Percentiles rank a stretch among this genome's conserved stretches.
Conservation (phyloP, 2,797 vertebrate genomes). For the Sebastes oblongus region DNA sequence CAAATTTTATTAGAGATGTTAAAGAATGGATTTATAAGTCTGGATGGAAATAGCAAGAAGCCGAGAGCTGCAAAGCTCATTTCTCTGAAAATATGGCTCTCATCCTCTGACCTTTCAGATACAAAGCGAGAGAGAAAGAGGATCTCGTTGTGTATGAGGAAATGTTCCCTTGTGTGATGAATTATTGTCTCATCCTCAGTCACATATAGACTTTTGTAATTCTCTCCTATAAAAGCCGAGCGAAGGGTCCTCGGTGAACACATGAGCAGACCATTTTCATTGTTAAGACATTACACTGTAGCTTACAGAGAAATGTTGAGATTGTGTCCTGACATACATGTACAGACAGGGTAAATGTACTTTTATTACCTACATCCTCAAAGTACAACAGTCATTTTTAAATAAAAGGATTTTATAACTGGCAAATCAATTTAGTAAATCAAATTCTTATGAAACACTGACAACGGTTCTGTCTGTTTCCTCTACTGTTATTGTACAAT, state of each 20-base stretch:
- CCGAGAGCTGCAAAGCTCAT: conserved; percentile 50
- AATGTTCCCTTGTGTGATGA: conserved; percentile 57
- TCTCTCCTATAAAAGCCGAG: conserved; percentile 2
- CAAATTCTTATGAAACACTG: neutral
- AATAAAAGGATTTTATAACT: neutral
- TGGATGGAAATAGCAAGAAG: conserved; percentile 67
- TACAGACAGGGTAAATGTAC: neutral
- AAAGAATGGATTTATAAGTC: conserved; percentile 79
- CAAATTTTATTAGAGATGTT: conserved; percentile 82
- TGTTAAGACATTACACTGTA: neutral
- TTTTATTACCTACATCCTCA: neutral
- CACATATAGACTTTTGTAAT: conserved; percentile 36
- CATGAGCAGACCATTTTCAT: neutral
- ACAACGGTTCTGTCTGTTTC: neutral
- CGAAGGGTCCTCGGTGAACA: neutral
- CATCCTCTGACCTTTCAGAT: conserved; percentile 66
- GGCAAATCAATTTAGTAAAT: neutral
- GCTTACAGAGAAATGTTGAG: neutral
- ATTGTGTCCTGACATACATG: neutral
- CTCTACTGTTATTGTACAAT: neutral
- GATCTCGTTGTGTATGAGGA: conserved; percentile 48
- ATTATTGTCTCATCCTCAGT: conserved; percentile 43
- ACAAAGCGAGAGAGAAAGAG: conserved; percentile 19
- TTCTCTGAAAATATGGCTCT: conserved; percentile 64
- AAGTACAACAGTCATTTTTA: neutral